Conservation (phyloP, 1,140 invertebrate genomes). For the Leptinotarsa texana region DNA sequence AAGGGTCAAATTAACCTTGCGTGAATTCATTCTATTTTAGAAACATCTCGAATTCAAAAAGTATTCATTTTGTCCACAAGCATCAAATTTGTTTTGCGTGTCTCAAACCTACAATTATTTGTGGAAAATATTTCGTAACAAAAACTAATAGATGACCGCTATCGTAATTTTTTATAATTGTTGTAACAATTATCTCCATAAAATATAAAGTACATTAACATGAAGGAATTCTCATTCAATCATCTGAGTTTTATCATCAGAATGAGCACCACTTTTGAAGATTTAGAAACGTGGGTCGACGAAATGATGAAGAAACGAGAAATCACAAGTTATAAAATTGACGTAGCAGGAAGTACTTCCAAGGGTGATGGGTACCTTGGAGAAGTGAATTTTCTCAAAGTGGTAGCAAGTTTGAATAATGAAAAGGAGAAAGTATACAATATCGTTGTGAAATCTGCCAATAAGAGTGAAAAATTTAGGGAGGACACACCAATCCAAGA, state of each 20-base stretch:
- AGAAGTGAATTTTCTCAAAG: constrained; percentile 43
- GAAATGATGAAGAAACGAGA: constrained; percentile 32
- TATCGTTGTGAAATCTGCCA: constrained; percentile 43
- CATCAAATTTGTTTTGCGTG: not conserved
- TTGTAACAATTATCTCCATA: too few relatives aligned
- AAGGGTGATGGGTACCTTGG: constrained; percentile 49
- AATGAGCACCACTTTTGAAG: constrained; percentile 5
- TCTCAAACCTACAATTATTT: not conserved
- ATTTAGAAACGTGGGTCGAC: constrained; percentile 24
- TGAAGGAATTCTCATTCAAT: not conserved
- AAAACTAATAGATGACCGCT: too few relatives aligned
- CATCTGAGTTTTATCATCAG: not conserved
- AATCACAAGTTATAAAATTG: constrained; percentile 37
- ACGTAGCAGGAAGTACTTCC: constrained; percentile 31
- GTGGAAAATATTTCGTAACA: not conserved
- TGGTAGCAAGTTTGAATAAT: constrained; percentile 21
- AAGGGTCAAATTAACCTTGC: too few relatives aligned
- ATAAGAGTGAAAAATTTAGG: constrained; percentile 35
- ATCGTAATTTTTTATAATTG: too few relatives aligned
- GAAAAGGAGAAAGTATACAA: constrained; percentile 33
- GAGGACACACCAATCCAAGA: constrained; percentile 35
- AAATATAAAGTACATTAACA: too few relatives aligned
- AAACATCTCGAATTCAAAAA: too few relatives aligned
- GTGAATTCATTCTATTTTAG: too few relatives aligned
- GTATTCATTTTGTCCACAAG: too few relatives aligned